These are phyloP conservation scores for Bos taurus DNA, from an alignment of 2,113 vertebrate genomes.

Conservation along the genomic window DNA sequence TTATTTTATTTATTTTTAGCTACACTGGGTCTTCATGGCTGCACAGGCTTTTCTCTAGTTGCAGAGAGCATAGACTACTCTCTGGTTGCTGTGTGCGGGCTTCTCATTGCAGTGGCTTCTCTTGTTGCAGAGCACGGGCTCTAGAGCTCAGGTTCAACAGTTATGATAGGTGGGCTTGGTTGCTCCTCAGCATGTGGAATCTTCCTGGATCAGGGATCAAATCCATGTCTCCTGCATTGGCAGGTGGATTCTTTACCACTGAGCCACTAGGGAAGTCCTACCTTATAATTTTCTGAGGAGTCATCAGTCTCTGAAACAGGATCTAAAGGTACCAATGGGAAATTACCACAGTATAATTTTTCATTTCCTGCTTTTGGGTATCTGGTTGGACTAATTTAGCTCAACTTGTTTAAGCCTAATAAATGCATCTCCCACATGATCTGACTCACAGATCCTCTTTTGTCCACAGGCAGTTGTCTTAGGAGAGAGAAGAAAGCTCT, in stretches of 20 bases:
- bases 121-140: background rate
- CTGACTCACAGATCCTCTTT: slow-evolving; percentile 1
- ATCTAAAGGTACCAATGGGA: slow-evolving; percentile 14
- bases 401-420: background rate
- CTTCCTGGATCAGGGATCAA: background rate
- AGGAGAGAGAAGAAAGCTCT: background rate
- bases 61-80: background rate
- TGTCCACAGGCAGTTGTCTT: background rate
- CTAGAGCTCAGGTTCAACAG: background rate
- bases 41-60: background rate
- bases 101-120: background rate
- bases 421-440: background rate
- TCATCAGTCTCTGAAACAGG: slow-evolving; percentile 29
- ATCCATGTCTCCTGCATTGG: background rate
- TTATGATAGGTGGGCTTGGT: background rate
- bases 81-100: background rate
- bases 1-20: background rate
- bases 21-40: background rate
- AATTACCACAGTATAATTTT: background rate
- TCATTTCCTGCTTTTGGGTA: slow-evolving; percentile 45
- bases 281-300: background rate
- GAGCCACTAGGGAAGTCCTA: background rate
- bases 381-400: background rate
- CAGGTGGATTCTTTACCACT: background rate
- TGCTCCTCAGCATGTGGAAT: background rate